Evolutionary conservation across 2,113 vertebrate species (phyloP).

Genomic region (Sterna hirundo): DNA sequence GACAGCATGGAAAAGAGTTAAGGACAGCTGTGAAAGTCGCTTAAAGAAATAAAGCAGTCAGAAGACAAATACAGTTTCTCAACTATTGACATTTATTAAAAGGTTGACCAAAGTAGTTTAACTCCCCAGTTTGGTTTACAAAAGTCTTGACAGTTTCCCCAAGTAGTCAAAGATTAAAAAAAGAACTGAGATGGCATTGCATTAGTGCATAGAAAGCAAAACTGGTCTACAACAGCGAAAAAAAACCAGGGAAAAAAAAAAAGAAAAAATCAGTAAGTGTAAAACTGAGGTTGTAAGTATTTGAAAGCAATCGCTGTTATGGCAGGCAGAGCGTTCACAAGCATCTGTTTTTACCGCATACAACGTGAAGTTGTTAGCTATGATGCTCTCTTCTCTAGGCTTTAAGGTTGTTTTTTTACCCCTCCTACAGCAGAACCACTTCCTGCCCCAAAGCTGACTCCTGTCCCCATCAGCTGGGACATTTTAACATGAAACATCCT

Average conservation of each 20-base stretch:
- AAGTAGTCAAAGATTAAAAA: not conserved
- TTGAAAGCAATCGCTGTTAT: not conserved
- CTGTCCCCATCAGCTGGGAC: accelerated
- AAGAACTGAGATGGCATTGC: not conserved
- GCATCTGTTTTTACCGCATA: accelerated
- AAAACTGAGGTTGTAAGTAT: not conserved
- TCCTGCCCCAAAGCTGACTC: not conserved
- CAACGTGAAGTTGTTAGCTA: accelerated
- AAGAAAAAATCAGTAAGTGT: not conserved
- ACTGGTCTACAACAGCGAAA: not conserved
- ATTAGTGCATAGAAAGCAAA: slow-evolving; percentile 32
- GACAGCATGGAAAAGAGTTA: not conserved
- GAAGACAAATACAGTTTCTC: slow-evolving; percentile 19
- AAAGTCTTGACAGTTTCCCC: slow-evolving; percentile 33
- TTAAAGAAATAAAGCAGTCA: slow-evolving; percentile 34
- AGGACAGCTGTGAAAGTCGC: not conserved
- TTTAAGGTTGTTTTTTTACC: accelerated
- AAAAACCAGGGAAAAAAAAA: not conserved
- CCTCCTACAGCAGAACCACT: not conserved
- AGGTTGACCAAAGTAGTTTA: slow-evolving; percentile 4
- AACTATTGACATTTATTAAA: slow-evolving; percentile 59
- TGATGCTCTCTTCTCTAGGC: not conserved
- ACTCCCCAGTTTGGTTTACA: slow-evolving; percentile 48
- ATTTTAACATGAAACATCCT: accelerated
- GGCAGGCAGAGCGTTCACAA: not conserved